Conservation (phyloP, 2,797 vertebrate genomes). For the Taenioides sp. region DNA sequence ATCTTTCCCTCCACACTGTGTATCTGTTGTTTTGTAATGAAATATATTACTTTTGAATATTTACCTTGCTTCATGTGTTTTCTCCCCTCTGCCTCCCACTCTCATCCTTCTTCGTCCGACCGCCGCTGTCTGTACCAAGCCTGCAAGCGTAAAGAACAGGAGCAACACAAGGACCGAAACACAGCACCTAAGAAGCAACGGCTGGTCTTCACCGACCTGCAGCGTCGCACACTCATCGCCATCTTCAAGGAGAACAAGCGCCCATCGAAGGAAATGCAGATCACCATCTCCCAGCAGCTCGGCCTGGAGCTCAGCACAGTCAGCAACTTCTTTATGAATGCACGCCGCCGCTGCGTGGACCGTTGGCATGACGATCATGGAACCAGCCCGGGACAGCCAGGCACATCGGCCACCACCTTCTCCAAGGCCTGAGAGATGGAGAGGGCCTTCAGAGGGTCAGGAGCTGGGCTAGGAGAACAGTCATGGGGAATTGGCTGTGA, state of each 20-base stretch:
- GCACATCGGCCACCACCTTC: slow-evolving; percentile 89
- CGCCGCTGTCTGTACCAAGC: slow-evolving; percentile 78
- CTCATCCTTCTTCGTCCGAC: slow-evolving; percentile 66
- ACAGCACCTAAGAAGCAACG: slow-evolving; percentile 96
- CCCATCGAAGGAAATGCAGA: slow-evolving; percentile 98
- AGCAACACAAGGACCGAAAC: slow-evolving; percentile 95
- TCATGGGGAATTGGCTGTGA: slow-evolving; percentile 48
- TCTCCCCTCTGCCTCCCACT: slow-evolving; percentile 69
- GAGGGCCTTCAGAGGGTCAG: slow-evolving; percentile 52
- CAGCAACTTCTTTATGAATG: slow-evolving; percentile 99
- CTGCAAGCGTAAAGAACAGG: slow-evolving; percentile 98
- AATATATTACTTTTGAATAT: slow-evolving; percentile 60
- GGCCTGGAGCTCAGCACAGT: slow-evolving; percentile 97
- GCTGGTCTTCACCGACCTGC: slow-evolving; percentile 97
- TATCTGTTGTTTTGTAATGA: slow-evolving; percentile 30
- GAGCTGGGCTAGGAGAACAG: slow-evolving; percentile 49
- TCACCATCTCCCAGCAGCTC: slow-evolving; percentile 98
- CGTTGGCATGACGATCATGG: slow-evolving; percentile 95
- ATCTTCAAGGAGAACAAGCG: slow-evolving; percentile 99
- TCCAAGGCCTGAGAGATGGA: slow-evolving; percentile 89
- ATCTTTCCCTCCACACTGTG: slow-evolving; percentile 34
- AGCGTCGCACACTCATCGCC: slow-evolving; percentile 95
- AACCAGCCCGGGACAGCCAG: slow-evolving; percentile 83
- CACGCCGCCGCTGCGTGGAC: slow-evolving; percentile 93
- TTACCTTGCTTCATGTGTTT: slow-evolving; percentile 68